Evolutionary conservation across 2,888 invertebrate genomes (phyloP), one percentile per base, ranked within the genome.

Genomic region (Eupithecia insigniata): DNA sequence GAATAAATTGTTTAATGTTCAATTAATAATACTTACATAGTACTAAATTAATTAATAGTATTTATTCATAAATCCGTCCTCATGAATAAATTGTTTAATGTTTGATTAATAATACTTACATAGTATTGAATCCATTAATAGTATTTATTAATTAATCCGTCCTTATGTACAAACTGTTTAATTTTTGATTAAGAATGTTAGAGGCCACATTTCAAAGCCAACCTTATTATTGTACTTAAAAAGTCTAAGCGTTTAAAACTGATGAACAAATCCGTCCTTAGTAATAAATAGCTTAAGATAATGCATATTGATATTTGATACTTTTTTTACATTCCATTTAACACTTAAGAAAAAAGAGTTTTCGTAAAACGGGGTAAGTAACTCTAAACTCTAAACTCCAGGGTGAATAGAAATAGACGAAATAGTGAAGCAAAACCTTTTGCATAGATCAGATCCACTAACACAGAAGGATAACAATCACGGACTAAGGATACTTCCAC

Each of bases 151-250:
- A 30, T 30, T 30, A 60, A 60, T 60, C 64, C 64, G 71, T 71
- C 71, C 71, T 26, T 18, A 34, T 58, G 65, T 65, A 65, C 65
- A 65, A 71, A 72, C 32, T 34, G 32, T 58, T 65, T 66, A 66
- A 67, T 70, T 62, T 43, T 28, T 5, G n/a, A 34, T 46, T 46
- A 46, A n/a, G 1, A 26, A 51, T 51, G 12, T 22, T 51, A 22
- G 18, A 43, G 8, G 22, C 12, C 55, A 26, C 22, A 14, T 55
- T 26, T 55, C 12, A 2, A 10, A 46, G 46, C 51, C 22, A 51
- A 43, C 16, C 0, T 51, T 10, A 46, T n/a, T 46, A 51, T 51
- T 51, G 22, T 51, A 22, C 12, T 12, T 18, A 26, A 51, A 55
- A 26, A 26, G 3, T 4, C 3, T 8, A 51, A 12, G 22, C 26